Conservation (phyloP, 2,888 invertebrate genomes). For the Lasioglossum pauxillum region DNA sequence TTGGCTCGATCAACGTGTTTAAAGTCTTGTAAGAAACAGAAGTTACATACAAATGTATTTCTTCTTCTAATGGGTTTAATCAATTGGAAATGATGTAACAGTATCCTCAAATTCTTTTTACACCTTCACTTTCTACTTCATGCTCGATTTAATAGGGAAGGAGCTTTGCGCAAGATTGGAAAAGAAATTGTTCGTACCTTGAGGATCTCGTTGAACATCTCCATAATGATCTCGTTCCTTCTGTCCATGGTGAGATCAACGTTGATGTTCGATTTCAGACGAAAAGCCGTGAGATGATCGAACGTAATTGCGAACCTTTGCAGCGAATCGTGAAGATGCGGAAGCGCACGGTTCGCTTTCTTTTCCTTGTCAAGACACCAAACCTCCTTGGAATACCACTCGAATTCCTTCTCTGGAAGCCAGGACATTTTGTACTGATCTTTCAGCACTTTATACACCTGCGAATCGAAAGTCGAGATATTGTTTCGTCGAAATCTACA, state of each 20-base stretch:
- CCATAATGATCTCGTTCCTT: slow-evolving; percentile 84
- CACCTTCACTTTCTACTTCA: not conserved
- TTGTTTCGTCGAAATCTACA: slow-evolving; percentile 54
- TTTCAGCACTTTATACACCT: slow-evolving; percentile 82
- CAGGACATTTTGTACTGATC: slow-evolving; percentile 83
- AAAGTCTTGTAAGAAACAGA: not conserved
- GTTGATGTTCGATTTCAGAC: slow-evolving; percentile 83
- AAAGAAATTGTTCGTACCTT: slow-evolving; percentile 72
- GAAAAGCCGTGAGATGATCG: slow-evolving; percentile 82
- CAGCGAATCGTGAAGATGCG: slow-evolving; percentile 86
- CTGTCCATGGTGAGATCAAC: slow-evolving; percentile 85
- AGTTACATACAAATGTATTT: not conserved
- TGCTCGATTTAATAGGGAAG: not conserved
- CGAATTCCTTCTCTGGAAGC: slow-evolving; percentile 83
- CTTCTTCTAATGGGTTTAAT: not conserved
- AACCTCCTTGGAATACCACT: slow-evolving; percentile 83
- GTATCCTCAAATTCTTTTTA: too few relatives aligned
- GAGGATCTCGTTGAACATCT: slow-evolving; percentile 80
- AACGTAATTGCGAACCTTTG: slow-evolving; percentile 85
- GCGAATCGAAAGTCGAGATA: slow-evolving; percentile 68
- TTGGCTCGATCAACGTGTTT: not conserved
- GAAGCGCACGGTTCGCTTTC: slow-evolving; percentile 86
- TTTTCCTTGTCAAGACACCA: slow-evolving; percentile 83
- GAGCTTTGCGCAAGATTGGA: not conserved
- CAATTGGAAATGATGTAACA: not conserved